Evolutionary conservation across 2,113 vertebrate species (phyloP), one percentile per base, ranked within the genome.

Genomic region (Callopanchax toddi): DNA sequence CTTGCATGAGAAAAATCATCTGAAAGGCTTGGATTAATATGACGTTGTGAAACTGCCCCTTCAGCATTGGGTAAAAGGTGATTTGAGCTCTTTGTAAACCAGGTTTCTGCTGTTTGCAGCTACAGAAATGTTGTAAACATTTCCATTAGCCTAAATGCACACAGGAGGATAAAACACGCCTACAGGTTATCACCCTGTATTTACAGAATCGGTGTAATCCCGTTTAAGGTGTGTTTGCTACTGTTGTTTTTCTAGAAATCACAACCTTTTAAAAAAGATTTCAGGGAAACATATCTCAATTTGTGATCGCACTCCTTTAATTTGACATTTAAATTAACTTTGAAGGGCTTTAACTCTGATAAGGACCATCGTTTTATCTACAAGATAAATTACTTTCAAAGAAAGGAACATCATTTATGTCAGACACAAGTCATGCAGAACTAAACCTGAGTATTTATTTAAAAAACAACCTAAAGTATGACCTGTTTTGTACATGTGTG

Each of bases 21-120:
- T 45, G 8, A 68, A 29, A 10, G 55, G 46, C 26, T 36, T 17
- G 20, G 50, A 72, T 73, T 81, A 56, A 70, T 54, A 9, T 57
- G 36, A 46, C 58, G 58, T 71, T 75, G 52, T 37, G 67, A 63
- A 75, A 67, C 76, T 66, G 48, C 60, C 64, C 62, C 6, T 60
- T 60, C 37, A 32, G 32, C 37, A 34, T 55, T 71, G 17, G 46
- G 21, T 57, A 3, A 50, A 42, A 60, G 32, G 46, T 50, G 46
- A 59, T 60, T 69, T 45, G 20, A 20, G 48, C 10, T 67, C 29
- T 3, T 10, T 21, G 22, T 60, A 18, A 68, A 60, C 44, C n/a
- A n/a, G 39, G 34, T 68, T 61, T 57, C 60, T 49, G 32, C 0
- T 43, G 15, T 45, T 34, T 23, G 20, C 40, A 61, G 21, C 26